A percentile compares a stretch with the other conserved stretches of the same genome.
Conservation (phyloP, 2,888 invertebrate species). For the Polietes domitor region DNA sequence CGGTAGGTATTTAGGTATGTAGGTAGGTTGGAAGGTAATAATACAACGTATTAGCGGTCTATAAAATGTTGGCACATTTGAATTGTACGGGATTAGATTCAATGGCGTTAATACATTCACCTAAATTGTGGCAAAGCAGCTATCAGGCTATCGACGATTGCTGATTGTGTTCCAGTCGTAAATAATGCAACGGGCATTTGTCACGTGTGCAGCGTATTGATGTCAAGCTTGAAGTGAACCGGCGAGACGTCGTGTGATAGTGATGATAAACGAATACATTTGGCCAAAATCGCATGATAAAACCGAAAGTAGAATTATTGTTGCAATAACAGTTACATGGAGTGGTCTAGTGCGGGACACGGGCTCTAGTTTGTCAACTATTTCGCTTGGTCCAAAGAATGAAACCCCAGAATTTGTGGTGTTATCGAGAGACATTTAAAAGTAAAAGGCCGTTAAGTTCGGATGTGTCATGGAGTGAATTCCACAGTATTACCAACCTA, state of each 20-base stretch:
- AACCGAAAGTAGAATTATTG: neutral
- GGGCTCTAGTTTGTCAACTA: too few species aligned
- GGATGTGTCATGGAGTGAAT: too few species aligned
- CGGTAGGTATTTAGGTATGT: too few species aligned
- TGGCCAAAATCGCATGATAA: neutral
- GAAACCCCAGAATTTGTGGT: too few species aligned
- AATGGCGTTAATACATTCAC: conserved; percentile 15
- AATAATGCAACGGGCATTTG: conserved; percentile 17
- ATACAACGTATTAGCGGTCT: neutral
- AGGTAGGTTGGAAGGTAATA: neutral
- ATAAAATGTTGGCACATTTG: neutral
- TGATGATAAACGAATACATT: conserved; percentile 8
- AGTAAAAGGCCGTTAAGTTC: too few species aligned
- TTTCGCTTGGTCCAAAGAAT: too few species aligned
- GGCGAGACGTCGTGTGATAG: neutral
- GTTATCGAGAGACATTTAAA: too few species aligned
- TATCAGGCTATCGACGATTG: neutral
- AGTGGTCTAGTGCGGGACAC: too few species aligned
- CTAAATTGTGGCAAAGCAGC: neutral
- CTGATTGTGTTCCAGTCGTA: neutral
- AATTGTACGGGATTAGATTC: conserved; percentile 12
- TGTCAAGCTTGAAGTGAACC: neutral
- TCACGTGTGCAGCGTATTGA: neutral
- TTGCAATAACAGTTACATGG: too few species aligned
- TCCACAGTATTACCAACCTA: too few species aligned